Base-by-base conservation (phyloP, 2,797 vertebrate species). In the Labeo calbasu region DNA sequence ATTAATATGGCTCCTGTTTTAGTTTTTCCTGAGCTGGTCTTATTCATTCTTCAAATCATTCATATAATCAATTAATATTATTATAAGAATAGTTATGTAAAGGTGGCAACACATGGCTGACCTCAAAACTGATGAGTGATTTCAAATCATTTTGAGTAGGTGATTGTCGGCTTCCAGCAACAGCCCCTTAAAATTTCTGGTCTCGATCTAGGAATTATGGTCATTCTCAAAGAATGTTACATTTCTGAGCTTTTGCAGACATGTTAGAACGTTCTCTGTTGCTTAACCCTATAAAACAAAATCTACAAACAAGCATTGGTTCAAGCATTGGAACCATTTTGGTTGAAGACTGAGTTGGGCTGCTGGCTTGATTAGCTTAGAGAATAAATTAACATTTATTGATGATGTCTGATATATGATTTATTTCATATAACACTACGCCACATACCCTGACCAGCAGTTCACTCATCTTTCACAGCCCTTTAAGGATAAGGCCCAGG, bases 381-480 rank as follows among this genome's bases (percentile, higher is more conserved):
- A 36, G 25, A 21, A 23, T 17, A 21, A 17, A 19, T 19, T 4
- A 3, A 40, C 2, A 65, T 36, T 21, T 59, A 77, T 50, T 36
- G 68, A 70, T 68, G 51, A 53, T 55, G 32, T 46, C 36, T 78
- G 70, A 84, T 81, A 78, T 82, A 87, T 71, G 66, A 84, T 88
- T 86, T 55, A 85, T 87, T 65, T 59, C 21, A 80, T 59, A 43
- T 66, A 76, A 82, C 75, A 46, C 50, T 61, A 71, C 77, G 70
- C 59, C 72, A 83, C 65, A 78, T 84, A 70, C 25, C 68, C 46
- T 83, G 84, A 82, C 75, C 71, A 82, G 48, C 75, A 70, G 69
- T 80, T 84, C 83, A 72, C 63, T 61, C 71, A 81, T 85, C 75
- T 86, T 88, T 88, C 63, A 78, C 86, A 87, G 86, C 78, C 84